Conservation (phyloP, 2,888 invertebrate genomes). For the Chloroclysta siterata region DNA sequence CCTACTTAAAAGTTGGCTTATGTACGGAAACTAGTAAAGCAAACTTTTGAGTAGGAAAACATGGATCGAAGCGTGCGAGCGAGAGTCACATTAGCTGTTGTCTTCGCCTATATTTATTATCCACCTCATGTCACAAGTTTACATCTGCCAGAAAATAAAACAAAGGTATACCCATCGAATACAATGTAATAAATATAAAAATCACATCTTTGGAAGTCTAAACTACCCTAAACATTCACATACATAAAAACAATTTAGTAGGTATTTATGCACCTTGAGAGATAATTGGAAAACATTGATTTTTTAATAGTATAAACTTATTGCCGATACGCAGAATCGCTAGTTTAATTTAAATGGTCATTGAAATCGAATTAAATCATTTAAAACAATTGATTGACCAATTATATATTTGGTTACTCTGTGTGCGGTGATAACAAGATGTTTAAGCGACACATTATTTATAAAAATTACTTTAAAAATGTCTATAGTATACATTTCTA, state of each 20-base stretch:
- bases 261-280: slow-evolving; percentile 10
- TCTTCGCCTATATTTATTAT: too few relatives aligned
- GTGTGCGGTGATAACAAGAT: not conserved
- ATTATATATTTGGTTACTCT: not conserved
- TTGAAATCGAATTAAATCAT: not conserved
- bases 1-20: too few relatives aligned
- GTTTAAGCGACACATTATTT: not conserved
- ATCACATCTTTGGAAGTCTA: slow-evolving; percentile 43
- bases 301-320: not conserved
- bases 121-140: too few relatives aligned
- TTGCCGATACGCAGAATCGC: not conserved
- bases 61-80: too few relatives aligned
- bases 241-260: slow-evolving; percentile 21
- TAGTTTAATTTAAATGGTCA: not conserved
- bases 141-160: slow-evolving; percentile 28
- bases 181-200: slow-evolving; percentile 40
- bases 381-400: too few relatives aligned
- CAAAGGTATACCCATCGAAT: slow-evolving; percentile 34
- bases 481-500: slow-evolving; percentile 2
- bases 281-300: not conserved
- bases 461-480: not conserved
- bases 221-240: slow-evolving; percentile 39
- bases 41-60: too few relatives aligned
- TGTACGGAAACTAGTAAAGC: too few relatives aligned
- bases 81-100: too few relatives aligned